Conservation (phyloP, 2,113 vertebrate species). For the Crotalus helleri region DNA sequence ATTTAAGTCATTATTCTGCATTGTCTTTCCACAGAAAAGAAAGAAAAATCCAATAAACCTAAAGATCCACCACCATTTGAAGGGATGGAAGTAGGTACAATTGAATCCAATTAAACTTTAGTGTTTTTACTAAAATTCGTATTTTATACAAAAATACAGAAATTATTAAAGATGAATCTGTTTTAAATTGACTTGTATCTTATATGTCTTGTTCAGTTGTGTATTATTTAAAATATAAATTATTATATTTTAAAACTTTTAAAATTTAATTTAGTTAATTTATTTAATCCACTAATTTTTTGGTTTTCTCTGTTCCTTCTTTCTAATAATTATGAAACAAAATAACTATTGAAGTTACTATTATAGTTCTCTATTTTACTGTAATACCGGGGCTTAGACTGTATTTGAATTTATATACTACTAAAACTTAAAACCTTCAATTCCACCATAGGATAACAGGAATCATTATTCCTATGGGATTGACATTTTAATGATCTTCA, state of each 20-base stretch:
- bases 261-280: neutral
- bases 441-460: neutral
- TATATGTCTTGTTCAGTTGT: neutral
- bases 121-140: neutral
- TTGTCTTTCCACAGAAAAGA: constrained; percentile 71
- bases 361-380: neutral
- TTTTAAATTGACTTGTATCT: neutral
- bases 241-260: neutral
- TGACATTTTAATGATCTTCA: neutral
- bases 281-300: neutral
- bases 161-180: neutral
- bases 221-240: neutral
- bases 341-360: neutral
- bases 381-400: neutral
- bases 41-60: constrained; percentile 80
- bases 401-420: neutral
- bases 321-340: neutral
- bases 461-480: neutral
- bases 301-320: neutral
- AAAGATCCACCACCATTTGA: constrained; percentile 85
- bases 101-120: neutral
- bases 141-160: neutral
- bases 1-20: neutral
- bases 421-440: neutral
- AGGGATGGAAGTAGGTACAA: constrained; percentile 83